phyloP scores from a whole-genome alignment of 2,797 vertebrate genomes.

The Balearica regulorum region DNA sequence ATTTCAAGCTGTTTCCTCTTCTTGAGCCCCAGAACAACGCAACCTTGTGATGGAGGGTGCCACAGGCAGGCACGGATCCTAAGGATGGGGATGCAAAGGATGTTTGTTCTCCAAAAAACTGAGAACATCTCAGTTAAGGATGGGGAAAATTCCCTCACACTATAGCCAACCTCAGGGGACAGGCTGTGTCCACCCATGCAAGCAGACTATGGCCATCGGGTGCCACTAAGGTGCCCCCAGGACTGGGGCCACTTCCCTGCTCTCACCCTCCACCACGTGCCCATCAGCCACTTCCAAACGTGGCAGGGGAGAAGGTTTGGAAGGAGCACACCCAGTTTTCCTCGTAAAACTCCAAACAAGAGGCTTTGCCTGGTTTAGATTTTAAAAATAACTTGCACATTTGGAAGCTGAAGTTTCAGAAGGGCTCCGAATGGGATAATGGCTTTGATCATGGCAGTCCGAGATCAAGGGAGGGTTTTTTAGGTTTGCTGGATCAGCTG shows the following conservation, averaged over 20 bases:
- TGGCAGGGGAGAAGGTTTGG: background rate
- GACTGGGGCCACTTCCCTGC: background rate
- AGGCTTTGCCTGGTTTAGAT: conserved; percentile 61
- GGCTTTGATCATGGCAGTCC: conserved; percentile 59
- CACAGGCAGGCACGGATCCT: background rate
- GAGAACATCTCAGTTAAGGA: background rate
- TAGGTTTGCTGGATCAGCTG: conserved; percentile 56
- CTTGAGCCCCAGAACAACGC: background rate
- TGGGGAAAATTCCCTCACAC: background rate
- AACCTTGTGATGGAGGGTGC: fast-evolving
- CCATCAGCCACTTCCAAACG: background rate
- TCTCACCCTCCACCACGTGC: background rate
- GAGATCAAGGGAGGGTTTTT: conserved; percentile 45
- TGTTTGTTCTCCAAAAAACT: background rate
- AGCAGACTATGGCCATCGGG: fast-evolving
- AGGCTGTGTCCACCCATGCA: background rate
- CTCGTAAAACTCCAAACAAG: conserved; percentile 39
- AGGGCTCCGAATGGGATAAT: conserved; percentile 7
- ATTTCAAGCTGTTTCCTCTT: background rate
- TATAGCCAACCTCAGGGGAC: fast-evolving
- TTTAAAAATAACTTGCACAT: conserved; percentile 63
- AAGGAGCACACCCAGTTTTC: background rate
- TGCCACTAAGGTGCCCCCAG: background rate
- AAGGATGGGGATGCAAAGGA: background rate
- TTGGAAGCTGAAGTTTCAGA: conserved; percentile 62